These are phyloP conservation scores for Caloenas nicobarica DNA, from an alignment of 2,113 vertebrate genomes.

Conservation along the genomic window DNA sequence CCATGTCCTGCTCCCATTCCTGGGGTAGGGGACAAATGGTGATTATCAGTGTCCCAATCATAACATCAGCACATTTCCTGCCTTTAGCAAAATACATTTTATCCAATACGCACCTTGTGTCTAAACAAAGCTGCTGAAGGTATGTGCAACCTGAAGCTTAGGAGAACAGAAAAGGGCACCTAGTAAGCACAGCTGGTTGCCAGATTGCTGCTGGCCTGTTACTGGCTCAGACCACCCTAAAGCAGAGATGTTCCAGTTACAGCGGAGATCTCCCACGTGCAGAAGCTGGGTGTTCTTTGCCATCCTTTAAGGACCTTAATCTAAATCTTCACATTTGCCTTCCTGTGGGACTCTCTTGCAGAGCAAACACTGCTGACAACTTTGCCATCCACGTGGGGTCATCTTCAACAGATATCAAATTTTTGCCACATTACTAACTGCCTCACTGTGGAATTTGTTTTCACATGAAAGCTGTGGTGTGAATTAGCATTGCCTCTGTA, in stretches of 20 bases:
- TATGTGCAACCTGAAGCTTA: neutral
- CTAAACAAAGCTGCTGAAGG: neutral
- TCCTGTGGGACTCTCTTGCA: neutral
- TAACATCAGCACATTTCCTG: neutral
- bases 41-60: neutral
- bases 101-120: neutral
- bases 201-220: neutral
- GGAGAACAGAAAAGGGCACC: neutral
- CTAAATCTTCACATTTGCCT: neutral
- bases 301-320: neutral
- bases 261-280: neutral
- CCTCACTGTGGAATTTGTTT: neutral
- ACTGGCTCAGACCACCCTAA: neutral
- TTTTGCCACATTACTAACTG: neutral
- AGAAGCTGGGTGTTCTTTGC: neutral
- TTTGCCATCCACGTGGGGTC: neutral
- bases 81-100: neutral
- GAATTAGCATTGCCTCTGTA: neutral
- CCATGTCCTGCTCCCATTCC: neutral
- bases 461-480: neutral
- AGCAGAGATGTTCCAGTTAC: neutral
- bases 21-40: neutral
- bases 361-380: neutral
- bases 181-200: neutral
- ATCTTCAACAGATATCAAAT: neutral